Evolutionary conservation across 2,797 vertebrate genomes (phyloP).

Genomic region (Rhadinocentrus ornatus): DNA sequence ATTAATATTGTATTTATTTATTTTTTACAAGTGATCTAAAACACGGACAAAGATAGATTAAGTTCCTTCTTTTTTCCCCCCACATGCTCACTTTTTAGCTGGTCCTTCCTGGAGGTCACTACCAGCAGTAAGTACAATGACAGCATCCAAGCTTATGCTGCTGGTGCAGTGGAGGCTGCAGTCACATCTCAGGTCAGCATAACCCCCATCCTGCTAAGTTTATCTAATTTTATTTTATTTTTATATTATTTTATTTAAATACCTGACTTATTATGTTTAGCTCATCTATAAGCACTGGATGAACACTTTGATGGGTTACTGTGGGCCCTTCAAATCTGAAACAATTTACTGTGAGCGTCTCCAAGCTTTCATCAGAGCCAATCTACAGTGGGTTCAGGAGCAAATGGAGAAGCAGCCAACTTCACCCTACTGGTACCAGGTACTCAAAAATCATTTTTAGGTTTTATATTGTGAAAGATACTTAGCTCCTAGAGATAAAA

Average conservation of each 20-base stretch:
- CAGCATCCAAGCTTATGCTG: constrained; percentile 92
- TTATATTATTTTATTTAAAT: background rate
- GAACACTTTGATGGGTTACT: constrained; percentile 93
- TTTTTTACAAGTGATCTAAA: background rate
- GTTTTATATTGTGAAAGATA: background rate
- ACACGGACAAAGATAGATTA: background rate
- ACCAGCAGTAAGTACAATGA: constrained; percentile 87
- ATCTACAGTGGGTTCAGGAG: constrained; percentile 89
- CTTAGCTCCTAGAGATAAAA: background rate
- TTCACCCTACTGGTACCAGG: constrained; percentile 93
- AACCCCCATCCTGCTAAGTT: background rate
- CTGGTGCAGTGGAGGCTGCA: constrained; percentile 89
- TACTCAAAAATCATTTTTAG: constrained; percentile 52
- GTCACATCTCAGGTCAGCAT: constrained; percentile 86
- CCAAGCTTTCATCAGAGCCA: constrained; percentile 85
- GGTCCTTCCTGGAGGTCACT: constrained; percentile 89
- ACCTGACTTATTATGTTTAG: constrained; percentile 63
- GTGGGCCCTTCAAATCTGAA: constrained; percentile 86
- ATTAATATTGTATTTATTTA: background rate
- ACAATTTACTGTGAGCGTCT: constrained; percentile 88
- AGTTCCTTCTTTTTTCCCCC: background rate
- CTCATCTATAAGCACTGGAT: constrained; percentile 98
- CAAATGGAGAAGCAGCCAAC: constrained; percentile 77
- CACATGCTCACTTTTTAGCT: constrained; percentile 74
- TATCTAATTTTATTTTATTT: background rate